These are phyloP conservation scores for Podocnemis expansa DNA, from an alignment of 2,113 vertebrate species.

Conservation along the genomic window DNA sequence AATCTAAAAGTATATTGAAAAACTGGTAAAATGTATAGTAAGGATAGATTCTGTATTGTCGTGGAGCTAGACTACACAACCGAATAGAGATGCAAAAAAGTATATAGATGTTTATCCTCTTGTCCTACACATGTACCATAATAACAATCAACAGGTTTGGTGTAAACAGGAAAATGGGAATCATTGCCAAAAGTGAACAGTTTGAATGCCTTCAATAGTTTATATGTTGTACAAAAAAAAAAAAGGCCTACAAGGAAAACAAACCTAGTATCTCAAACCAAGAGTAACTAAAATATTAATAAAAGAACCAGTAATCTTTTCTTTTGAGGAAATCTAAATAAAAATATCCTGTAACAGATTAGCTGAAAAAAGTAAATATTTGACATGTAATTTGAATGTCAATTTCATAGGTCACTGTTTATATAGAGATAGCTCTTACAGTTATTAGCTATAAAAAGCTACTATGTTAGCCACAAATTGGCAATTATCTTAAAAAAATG, in stretches of 20 bases:
- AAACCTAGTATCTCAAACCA: background rate
- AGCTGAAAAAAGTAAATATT: constrained; percentile 4
- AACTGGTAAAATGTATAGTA: background rate
- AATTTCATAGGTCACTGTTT: background rate
- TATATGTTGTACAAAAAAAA: background rate
- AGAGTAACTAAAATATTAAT: constrained; percentile 4
- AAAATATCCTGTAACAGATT: background rate
- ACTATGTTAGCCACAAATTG: background rate
- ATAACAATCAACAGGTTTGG: background rate
- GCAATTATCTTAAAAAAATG: constrained; percentile 22
- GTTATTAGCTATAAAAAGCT: background rate
- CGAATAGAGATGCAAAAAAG: background rate
- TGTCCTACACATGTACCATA: background rate
- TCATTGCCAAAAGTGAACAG: background rate
- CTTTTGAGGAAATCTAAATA: background rate
- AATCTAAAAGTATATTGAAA: background rate
- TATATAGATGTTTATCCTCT: background rate
- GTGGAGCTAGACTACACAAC: background rate
- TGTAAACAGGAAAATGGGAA: rapidly evolving
- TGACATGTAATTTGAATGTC: constrained; percentile 4
- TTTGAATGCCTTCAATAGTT: background rate
- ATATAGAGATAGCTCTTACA: background rate
- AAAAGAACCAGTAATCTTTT: background rate
- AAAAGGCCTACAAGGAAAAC: background rate
- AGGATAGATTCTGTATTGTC: background rate